phyloP scores from a whole-genome alignment of 2,888 invertebrate genomes.

The Stenolophus ochropezus region DNA sequence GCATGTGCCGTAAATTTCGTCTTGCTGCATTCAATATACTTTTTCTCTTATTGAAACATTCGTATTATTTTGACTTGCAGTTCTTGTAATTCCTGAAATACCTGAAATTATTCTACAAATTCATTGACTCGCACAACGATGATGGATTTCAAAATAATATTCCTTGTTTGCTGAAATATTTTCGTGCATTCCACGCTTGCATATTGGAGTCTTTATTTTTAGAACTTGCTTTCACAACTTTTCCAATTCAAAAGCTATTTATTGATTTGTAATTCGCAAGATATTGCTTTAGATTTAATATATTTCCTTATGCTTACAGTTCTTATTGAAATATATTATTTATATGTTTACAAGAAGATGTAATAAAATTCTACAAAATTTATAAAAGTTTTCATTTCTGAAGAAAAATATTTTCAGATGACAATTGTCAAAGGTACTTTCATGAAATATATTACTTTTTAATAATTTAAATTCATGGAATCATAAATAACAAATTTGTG shows the following conservation, averaged over 20 bases:
- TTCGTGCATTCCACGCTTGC: neutral
- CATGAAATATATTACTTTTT: neutral
- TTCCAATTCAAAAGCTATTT: neutral
- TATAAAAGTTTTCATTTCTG: neutral
- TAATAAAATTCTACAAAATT: neutral
- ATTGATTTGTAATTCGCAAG: neutral
- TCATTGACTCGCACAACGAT: constrained; percentile 5
- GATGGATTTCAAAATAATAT: constrained; percentile 21
- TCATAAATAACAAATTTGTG: neutral
- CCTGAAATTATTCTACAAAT: constrained; percentile 1
- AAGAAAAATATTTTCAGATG: neutral
- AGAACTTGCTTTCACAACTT: neutral
- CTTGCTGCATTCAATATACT: neutral
- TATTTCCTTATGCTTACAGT: neutral
- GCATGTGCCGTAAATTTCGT: constrained; percentile 10
- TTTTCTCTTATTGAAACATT: constrained; percentile 8
- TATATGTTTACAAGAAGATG: neutral
- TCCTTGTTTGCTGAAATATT: neutral
- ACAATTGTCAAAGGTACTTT: neutral
- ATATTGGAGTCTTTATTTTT: neutral
- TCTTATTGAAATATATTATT: neutral
- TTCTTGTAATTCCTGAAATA: constrained; percentile 29
- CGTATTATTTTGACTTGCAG: neutral
- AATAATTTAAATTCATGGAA: neutral
- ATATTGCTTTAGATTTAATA: neutral